phyloP scores from a whole-genome alignment of 2,888 invertebrate species.

The Machimus rusticus region DNA sequence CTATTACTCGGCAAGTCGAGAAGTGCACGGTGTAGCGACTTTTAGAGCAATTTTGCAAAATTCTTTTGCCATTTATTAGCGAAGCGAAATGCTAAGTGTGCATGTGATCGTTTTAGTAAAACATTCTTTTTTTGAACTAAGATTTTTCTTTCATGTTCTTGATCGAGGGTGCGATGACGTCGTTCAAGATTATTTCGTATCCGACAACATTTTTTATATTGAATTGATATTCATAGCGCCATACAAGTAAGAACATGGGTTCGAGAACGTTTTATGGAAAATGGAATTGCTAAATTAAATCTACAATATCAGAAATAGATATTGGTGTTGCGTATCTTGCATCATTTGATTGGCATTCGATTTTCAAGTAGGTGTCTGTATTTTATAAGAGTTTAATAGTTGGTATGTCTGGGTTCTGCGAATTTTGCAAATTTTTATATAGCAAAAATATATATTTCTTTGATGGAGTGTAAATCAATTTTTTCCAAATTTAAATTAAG shows the following conservation, averaged over 20 bases:
- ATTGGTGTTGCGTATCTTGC: neutral
- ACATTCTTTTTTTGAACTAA: neutral
- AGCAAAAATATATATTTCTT: neutral
- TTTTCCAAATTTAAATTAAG: neutral
- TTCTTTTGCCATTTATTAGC: neutral
- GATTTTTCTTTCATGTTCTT: neutral
- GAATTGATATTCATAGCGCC: slow-evolving; percentile 18
- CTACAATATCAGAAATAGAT: neutral
- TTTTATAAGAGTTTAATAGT: neutral
- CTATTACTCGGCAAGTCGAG: neutral
- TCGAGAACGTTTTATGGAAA: neutral
- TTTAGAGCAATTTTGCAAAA: neutral
- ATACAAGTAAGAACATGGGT: neutral
- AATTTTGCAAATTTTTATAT: neutral
- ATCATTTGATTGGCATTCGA: slow-evolving; percentile 19
- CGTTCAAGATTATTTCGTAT: neutral
- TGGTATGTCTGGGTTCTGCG: neutral
- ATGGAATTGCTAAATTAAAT: neutral
- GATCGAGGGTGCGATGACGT: slow-evolving; percentile 14
- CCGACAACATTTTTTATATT: neutral
- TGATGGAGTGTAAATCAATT: neutral
- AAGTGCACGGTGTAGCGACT: neutral
- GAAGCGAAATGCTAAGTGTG: neutral
- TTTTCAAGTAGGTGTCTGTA: neutral
- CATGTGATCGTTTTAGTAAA: neutral